These are phyloP conservation scores for Halcyon badia DNA, from an alignment of 2,797 vertebrate species.

Conservation along the genomic window DNA sequence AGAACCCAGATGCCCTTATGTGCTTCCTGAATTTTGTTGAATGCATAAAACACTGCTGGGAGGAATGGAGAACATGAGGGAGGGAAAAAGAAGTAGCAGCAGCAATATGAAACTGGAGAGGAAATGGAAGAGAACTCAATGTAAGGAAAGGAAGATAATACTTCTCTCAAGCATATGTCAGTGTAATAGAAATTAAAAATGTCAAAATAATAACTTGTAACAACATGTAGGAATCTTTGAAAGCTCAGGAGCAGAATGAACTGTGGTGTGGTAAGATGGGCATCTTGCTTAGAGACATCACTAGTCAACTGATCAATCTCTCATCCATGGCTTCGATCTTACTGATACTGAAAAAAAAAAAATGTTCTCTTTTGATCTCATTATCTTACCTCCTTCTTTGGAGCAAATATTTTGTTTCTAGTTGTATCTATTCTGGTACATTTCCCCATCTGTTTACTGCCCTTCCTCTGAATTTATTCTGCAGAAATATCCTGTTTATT, in stretches of 20 bases:
- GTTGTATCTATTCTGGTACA: not conserved
- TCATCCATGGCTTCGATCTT: not conserved
- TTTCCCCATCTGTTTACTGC: conserved; percentile 35
- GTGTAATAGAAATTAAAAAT: not conserved
- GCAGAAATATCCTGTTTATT: conserved; percentile 15
- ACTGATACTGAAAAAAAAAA: not conserved
- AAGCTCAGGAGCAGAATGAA: not conserved
- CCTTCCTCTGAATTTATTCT: conserved; percentile 4
- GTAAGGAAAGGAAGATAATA: not conserved
- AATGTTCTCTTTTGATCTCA: not conserved
- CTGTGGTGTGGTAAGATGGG: not conserved
- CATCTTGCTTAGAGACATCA: not conserved
- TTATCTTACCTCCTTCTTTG: not conserved
- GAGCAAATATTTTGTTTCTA: not conserved
- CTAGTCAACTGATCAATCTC: not conserved
- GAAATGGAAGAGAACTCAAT: not conserved
- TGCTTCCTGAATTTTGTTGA: conserved; percentile 2
- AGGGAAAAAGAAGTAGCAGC: not conserved
- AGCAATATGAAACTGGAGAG: not conserved
- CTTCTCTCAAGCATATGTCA: not conserved
- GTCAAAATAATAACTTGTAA: not conserved
- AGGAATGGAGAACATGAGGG: not conserved
- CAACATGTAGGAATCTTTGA: not conserved
- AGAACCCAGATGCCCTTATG: not conserved
- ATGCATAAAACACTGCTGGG: not conserved